phyloP scores from a whole-genome alignment of 2,113 vertebrate genomes.

The Neopipo cinnamomea region DNA sequence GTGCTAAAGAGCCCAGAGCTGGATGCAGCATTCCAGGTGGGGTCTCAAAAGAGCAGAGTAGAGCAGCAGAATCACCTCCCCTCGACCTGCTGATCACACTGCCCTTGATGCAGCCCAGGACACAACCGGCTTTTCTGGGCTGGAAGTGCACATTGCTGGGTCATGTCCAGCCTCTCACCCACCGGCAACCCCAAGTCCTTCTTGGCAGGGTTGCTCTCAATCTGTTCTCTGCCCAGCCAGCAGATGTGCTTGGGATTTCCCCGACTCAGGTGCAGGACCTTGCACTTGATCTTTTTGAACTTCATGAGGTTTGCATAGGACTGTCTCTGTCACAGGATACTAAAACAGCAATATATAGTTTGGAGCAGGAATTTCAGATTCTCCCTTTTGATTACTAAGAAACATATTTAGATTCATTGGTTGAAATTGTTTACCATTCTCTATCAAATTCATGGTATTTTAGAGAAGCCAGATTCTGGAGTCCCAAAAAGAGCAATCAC shows the following conservation, averaged over 20 bases:
- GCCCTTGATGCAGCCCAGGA: background rate
- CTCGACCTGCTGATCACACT: fast-evolving
- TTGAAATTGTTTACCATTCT: background rate
- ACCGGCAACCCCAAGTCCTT: background rate
- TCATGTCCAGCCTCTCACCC: background rate
- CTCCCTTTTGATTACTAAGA: background rate
- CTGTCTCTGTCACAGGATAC: background rate
- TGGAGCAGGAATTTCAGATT: background rate
- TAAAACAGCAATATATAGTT: background rate
- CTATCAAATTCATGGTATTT: background rate
- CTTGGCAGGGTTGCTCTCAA: background rate
- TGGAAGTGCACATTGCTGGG: no score
- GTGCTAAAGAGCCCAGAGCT: no score
- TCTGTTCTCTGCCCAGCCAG: background rate
- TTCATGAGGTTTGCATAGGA: background rate
- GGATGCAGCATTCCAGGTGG: background rate
- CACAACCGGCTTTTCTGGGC: fast-evolving
- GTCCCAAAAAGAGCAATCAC: background rate
- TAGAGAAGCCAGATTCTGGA: background rate
- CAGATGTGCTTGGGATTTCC: background rate
- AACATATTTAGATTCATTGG: background rate
- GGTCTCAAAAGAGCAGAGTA: background rate
- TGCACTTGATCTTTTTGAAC: background rate
- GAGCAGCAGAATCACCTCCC: background rate
- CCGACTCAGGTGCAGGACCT: background rate